Evolutionary conservation across 2,113 vertebrate genomes (phyloP).

Genomic region (Strix aluco): DNA sequence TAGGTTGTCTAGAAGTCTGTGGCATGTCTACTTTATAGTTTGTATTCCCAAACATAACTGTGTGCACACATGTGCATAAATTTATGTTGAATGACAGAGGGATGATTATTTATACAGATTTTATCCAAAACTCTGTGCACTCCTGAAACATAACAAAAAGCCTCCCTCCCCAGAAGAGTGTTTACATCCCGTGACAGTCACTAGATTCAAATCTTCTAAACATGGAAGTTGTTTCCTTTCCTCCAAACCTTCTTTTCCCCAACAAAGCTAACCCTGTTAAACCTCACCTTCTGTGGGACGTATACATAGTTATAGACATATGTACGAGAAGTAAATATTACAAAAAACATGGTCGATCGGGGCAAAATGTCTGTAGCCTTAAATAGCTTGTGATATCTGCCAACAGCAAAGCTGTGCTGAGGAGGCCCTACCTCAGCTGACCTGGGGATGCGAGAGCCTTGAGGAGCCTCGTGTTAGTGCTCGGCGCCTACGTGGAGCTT

Average conservation of each 20-base stretch:
- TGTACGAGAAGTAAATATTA: conserved; percentile 61
- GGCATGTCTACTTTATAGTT: conserved; percentile 37
- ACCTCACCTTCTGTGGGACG: conserved; percentile 69
- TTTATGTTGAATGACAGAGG: conserved; percentile 59
- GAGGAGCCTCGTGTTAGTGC: background rate
- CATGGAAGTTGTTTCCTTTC: conserved; percentile 57
- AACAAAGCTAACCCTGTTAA: conserved; percentile 70
- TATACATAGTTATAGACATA: conserved; percentile 69
- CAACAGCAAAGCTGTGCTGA: background rate
- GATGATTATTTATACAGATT: conserved; percentile 68
- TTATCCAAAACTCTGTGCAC: conserved; percentile 53
- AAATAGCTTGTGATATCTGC: conserved; percentile 33
- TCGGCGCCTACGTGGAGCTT: background rate
- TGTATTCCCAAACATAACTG: conserved; percentile 43
- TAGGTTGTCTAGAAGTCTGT: conserved; percentile 36
- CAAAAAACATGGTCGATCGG: conserved; percentile 13
- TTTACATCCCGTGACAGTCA: conserved; percentile 63
- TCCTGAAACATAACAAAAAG: conserved; percentile 58
- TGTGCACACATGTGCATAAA: conserved; percentile 51
- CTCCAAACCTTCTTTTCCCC: conserved; percentile 64
- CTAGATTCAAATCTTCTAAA: conserved; percentile 61
- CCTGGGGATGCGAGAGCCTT: background rate
- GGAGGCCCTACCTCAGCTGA: background rate
- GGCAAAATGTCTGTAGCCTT: conserved; percentile 60
- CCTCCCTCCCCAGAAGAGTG: conserved; percentile 41